Base-by-base conservation (phyloP, 1,140 invertebrate species). In the Sitophilus oryzae region DNA sequence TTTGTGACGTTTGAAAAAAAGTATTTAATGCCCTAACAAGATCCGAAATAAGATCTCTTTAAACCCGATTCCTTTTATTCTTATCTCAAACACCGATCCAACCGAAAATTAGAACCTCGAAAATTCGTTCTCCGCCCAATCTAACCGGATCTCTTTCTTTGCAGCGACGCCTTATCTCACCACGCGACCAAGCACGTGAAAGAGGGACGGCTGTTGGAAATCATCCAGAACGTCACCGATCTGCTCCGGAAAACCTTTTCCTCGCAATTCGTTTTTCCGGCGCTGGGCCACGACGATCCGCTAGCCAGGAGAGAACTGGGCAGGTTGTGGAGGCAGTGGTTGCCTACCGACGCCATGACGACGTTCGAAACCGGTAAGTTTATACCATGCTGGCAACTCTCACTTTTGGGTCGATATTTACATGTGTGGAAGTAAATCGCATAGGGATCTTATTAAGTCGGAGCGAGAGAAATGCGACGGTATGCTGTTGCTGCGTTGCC, bases 231-330 rank as follows among this genome's bases (percentile, higher is more conserved):
- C 70, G 79, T 90, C 19, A 90, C 87, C 0, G 82, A 88, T 59
- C 71, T 90, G 36, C 74, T 90, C 46, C 78, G 81, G 19, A 80
- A 80, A 61, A 87, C 86, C 15, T 91, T 91, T 72, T 83, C 82
- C 49, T 85, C 82, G 41, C 85, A 88, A 66, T 90, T 89, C 66
- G 84, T 91, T 19, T 90, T 90, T 65, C 88, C 88, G 2, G 87
- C 86, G 1, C 68, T 91, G 51, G 88, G 88, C 1, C 86, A 89
- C 70, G 85, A 88, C 64, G 88, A 90, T 64, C 82, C 85, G 5
- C 77, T 77, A 1, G 74, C 80, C 5, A 80, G 77, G 62, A 77
- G 75, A 37, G 77, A 81, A 52, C 74, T 89, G 46, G 83, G 83
- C 0, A 77, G 79, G 44, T 78, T 88, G 66, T 91, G 88, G 87